Evolutionary conservation across 2,113 vertebrate species (phyloP).

Genomic region (Excalfactoria chinensis): DNA sequence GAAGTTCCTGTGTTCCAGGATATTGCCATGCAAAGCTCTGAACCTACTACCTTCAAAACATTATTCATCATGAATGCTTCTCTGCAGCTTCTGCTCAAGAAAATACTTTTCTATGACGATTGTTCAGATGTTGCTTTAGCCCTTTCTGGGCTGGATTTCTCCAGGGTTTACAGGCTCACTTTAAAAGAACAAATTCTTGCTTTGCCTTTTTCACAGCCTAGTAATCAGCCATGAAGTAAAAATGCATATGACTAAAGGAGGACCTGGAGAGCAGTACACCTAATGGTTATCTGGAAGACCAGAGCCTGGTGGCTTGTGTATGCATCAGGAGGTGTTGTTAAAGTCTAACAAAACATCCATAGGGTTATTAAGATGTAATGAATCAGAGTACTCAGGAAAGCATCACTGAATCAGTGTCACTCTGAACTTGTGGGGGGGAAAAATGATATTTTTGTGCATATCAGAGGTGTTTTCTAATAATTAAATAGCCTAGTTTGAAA

Average conservation of each 20-base stretch:
- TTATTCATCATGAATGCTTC: neutral
- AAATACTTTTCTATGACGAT: neutral
- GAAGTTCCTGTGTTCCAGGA: no score
- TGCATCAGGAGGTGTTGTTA: neutral
- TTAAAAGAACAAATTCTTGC: slow-evolving; percentile 47
- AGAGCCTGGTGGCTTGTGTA: neutral
- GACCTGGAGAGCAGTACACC: neutral
- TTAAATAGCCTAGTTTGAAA: neutral
- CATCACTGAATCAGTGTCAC: neutral
- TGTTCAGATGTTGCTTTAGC: neutral
- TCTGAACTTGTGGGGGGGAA: neutral
- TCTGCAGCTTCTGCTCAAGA: neutral
- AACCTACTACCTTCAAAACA: neutral
- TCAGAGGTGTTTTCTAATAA: neutral
- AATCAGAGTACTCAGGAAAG: neutral
- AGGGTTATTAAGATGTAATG: neutral
- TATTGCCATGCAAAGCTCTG: neutral
- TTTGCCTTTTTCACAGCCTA: slow-evolving; percentile 67
- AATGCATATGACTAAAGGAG: neutral
- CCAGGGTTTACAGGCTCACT: slow-evolving; percentile 15
- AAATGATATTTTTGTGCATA: neutral
- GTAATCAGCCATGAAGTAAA: slow-evolving; percentile 59
- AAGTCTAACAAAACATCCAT: neutral
- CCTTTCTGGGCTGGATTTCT: slow-evolving; percentile 32
- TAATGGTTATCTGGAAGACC: neutral